phyloP scores from a whole-genome alignment of 2,888 invertebrate species.

The Erebia aethiops region DNA sequence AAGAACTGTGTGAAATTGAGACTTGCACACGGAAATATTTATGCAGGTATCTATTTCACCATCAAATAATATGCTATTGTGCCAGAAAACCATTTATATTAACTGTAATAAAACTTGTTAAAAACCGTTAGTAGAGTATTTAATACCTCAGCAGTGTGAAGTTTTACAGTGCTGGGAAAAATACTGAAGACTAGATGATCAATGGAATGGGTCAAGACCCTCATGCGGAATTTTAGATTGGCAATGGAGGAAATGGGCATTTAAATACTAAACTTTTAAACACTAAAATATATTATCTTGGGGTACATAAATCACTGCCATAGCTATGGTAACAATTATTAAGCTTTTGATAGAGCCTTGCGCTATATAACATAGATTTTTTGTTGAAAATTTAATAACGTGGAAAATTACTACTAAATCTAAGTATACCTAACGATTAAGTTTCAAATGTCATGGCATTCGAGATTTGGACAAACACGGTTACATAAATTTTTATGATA shows the following conservation, averaged over 20 bases:
- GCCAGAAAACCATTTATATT: neutral
- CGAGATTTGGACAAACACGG: conserved; percentile 2
- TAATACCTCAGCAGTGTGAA: too few species aligned
- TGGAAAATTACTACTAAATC: neutral
- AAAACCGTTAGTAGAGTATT: too few species aligned
- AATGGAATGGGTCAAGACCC: too few species aligned
- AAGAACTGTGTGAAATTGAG: conserved; percentile 20
- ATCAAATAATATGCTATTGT: neutral
- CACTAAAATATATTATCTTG: neutral
- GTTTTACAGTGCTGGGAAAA: too few species aligned
- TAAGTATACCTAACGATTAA: neutral
- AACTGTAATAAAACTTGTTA: too few species aligned
- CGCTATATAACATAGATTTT: neutral
- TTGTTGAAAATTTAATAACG: neutral
- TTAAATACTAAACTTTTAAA: too few species aligned
- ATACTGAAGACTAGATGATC: too few species aligned
- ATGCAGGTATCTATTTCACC: conserved; percentile 17
- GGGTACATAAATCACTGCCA: neutral
- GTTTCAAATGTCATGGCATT: conserved; percentile 12
- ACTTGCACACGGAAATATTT: conserved; percentile 11
- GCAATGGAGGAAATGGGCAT: too few species aligned
- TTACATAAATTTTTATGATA: conserved; percentile 1
- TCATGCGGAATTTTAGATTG: too few species aligned
- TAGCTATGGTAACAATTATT: neutral
- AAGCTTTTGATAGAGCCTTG: neutral